Conservation (phyloP, 1,140 invertebrate genomes). For the Caerostris extrusa region DNA sequence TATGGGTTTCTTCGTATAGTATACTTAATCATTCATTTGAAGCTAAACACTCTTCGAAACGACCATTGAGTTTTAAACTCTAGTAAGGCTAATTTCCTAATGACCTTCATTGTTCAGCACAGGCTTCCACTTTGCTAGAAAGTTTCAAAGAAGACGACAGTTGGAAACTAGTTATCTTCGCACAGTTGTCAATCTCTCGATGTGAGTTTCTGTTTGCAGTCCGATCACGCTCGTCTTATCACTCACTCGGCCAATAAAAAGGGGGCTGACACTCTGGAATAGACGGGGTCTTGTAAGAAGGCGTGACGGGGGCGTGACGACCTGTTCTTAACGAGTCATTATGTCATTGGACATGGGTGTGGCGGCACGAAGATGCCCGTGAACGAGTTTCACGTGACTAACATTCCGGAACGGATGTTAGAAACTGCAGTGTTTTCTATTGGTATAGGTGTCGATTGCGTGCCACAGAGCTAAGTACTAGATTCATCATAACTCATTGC, state of each 20-base stretch:
- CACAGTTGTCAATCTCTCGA: constrained; percentile 3
- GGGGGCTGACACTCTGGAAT: not conserved
- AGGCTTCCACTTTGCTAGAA: not conserved
- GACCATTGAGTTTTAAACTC: too few relatives aligned
- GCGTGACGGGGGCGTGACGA: constrained; percentile 69
- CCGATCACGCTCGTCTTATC: constrained; percentile 54
- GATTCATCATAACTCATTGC: constrained; percentile 35
- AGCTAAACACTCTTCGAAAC: too few relatives aligned
- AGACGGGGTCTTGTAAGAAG: constrained; percentile 55
- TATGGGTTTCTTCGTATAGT: too few relatives aligned
- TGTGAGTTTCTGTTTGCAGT: constrained; percentile 30
- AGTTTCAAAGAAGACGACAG: constrained; percentile 4
- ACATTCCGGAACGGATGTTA: constrained; percentile 47
- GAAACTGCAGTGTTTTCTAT: not conserved
- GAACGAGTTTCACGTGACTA: constrained; percentile 73
- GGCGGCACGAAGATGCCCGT: constrained; percentile 61
- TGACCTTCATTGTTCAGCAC: constrained; percentile 21
- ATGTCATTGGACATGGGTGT: constrained; percentile 77
- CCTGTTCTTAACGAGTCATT: constrained; percentile 75
- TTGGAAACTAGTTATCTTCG: not conserved
- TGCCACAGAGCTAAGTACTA: not conserved
- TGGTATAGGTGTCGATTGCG: constrained; percentile 50
- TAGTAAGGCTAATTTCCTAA: not conserved
- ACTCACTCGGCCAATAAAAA: constrained; percentile 49
- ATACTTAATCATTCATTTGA: too few relatives aligned